Percentiles rank a stretch among this genome's conserved stretches.
Conservation (phyloP, 2,888 invertebrate species). For the Hyposoter dolosus region DNA sequence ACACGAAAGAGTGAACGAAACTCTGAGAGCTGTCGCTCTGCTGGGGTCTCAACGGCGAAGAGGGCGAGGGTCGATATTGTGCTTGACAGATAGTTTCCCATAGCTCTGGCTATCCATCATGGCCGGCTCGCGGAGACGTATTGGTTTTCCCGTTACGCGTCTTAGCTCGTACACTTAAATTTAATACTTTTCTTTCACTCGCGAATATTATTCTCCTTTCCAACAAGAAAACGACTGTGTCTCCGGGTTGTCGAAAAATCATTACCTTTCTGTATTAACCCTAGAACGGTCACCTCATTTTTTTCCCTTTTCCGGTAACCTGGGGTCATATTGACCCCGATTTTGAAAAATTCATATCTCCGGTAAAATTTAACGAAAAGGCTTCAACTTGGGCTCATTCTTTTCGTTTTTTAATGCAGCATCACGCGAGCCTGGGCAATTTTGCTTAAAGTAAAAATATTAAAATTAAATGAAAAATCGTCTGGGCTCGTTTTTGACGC, state of each 20-base stretch:
- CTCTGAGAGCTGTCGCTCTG: constrained; percentile 72
- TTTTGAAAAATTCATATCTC: neutral
- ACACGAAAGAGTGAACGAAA: constrained; percentile 46
- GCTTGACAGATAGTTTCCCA: constrained; percentile 85
- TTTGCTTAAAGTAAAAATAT: too few relatives aligned
- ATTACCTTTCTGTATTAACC: neutral
- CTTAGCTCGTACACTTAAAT: constrained; percentile 80
- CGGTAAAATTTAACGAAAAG: too few relatives aligned
- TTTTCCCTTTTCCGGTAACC: too few relatives aligned
- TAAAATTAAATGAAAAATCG: too few relatives aligned
- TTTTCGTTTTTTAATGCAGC: too few relatives aligned
- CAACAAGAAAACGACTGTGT: constrained; percentile 11
- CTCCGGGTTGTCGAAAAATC: neutral
- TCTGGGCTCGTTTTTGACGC: too few relatives aligned
- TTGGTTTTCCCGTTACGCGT: constrained; percentile 82
- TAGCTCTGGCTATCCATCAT: constrained; percentile 84
- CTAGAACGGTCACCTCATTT: too few relatives aligned
- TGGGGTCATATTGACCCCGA: too few relatives aligned
- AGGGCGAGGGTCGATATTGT: constrained; percentile 84
- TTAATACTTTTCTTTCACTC: constrained; percentile 76
- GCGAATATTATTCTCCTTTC: constrained; percentile 50
- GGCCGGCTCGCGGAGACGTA: constrained; percentile 83
- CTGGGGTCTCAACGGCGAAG: constrained; percentile 79
- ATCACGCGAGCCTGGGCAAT: too few relatives aligned
- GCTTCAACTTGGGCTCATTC: too few relatives aligned